These are phyloP conservation scores for Euura saliciscinereae DNA, from an alignment of 1,140 invertebrate genomes.

Conservation along the genomic window DNA sequence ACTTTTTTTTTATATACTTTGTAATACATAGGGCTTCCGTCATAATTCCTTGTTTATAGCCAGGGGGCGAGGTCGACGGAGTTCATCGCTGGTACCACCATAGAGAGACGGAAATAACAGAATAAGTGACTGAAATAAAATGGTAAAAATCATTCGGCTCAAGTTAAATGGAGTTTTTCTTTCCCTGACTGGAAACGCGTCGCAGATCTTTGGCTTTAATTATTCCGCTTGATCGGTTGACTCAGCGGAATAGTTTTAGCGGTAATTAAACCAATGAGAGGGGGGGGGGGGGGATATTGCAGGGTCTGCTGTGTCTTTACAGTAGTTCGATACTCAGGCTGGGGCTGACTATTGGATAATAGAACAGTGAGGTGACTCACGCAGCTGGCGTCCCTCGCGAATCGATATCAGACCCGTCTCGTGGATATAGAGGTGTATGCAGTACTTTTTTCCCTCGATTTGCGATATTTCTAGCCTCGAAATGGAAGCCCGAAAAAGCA, in stretches of 20 bases:
- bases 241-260: neutral
- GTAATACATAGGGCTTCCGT: neutral
- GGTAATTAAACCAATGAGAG: neutral
- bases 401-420: neutral
- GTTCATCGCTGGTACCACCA: neutral
- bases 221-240: neutral
- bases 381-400: neutral
- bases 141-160: neutral
- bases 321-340: neutral
- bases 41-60: neutral
- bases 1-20: neutral
- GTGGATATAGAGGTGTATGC: neutral
- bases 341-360: neutral
- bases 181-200: neutral
- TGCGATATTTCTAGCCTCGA: neutral
- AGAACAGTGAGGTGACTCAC: constrained; percentile 6
- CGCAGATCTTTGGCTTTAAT: neutral
- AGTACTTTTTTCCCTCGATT: neutral
- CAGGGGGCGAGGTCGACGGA: neutral
- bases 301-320: neutral
- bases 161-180: neutral
- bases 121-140: neutral
- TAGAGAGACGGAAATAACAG: neutral
- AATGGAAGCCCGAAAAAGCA: neutral
- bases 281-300: neutral